These are phyloP conservation scores for Arenicola marina DNA, from an alignment of 2,888 invertebrate species.

Conservation along the genomic window DNA sequence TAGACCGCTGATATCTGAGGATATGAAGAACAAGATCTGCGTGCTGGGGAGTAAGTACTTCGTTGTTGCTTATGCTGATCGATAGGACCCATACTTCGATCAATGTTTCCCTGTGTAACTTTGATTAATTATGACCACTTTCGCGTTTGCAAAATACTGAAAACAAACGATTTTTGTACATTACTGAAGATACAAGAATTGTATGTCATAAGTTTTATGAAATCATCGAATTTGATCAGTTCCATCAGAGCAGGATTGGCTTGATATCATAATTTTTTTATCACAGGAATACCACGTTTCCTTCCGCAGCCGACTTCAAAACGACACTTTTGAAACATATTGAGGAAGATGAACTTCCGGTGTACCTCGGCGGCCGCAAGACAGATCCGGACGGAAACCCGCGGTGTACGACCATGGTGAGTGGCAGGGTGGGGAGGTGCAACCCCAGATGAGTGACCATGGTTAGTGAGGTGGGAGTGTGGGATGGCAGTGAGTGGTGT, in stretches of 20 bases:
- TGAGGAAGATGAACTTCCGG: constrained; percentile 35
- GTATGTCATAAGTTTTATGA: too few species aligned
- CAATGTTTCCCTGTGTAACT: neutral
- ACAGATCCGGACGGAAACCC: constrained; percentile 37
- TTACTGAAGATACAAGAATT: too few species aligned
- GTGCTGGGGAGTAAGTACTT: constrained; percentile 73
- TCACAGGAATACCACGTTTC: too few species aligned
- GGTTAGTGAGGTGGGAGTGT: neutral
- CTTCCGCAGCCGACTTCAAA: constrained; percentile 68
- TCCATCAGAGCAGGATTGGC: neutral
- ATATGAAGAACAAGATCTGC: constrained; percentile 83
- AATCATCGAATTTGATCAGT: neutral
- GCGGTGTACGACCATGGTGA: constrained; percentile 31
- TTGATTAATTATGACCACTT: neutral
- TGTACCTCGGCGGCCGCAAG: constrained; percentile 34
- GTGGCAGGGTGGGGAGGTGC: neutral
- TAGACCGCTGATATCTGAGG: constrained; percentile 84
- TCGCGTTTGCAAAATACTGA: neutral
- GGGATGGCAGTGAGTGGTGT: too few species aligned
- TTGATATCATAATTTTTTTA: neutral
- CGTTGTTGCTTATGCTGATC: neutral
- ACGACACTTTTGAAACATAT: constrained; percentile 64
- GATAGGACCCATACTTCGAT: too few species aligned
- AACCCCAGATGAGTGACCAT: neutral
- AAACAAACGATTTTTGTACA: too few species aligned